Percentiles rank a stretch among this genome's conserved stretches.
These are phyloP conservation scores for Drosophila quinaria DNA, from an alignment of 2,888 invertebrate genomes.

Conservation along the genomic window DNA sequence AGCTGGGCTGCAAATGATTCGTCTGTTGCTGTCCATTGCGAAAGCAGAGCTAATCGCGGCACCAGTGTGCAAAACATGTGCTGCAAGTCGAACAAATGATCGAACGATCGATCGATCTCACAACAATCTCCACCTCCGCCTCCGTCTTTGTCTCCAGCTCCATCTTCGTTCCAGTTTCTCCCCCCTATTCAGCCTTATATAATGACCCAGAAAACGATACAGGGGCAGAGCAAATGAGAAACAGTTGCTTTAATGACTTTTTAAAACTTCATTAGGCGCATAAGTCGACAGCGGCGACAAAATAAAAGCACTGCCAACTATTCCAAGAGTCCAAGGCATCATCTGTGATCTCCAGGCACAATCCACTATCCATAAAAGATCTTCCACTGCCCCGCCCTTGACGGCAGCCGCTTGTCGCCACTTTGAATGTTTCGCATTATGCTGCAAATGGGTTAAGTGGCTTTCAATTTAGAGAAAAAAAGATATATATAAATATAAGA, in stretches of 20 bases:
- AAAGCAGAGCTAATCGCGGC: conserved; percentile 63
- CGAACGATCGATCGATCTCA: conserved; percentile 40
- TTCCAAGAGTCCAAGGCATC: conserved; percentile 7
- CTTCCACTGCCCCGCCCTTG: conserved; percentile 15
- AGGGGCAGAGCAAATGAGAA: conserved; percentile 47
- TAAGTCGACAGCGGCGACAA: conserved; percentile 22
- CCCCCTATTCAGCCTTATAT: conserved; percentile 40
- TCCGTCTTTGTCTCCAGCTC: neutral
- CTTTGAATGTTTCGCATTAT: conserved; percentile 72
- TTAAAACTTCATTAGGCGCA: conserved; percentile 67
- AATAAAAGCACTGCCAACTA: conserved; percentile 9
- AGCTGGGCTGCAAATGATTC: conserved; percentile 36
- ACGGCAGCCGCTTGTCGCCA: conserved; percentile 41
- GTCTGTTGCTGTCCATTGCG: conserved; percentile 41
- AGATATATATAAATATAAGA: neutral
- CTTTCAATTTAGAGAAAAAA: conserved; percentile 64
- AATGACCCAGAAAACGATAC: conserved; percentile 67
- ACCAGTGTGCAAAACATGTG: conserved; percentile 55
- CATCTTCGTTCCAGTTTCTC: conserved; percentile 3
- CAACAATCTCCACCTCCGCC: conserved; percentile 20
- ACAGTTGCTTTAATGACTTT: conserved; percentile 73
- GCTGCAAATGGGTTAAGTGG: conserved; percentile 77
- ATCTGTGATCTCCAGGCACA: conserved; percentile 28
- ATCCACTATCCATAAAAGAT: conserved; percentile 26
- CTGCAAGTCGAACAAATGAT: conserved; percentile 46